phyloP scores from a whole-genome alignment of 2,797 vertebrate species.

The Myotis planiceps region DNA sequence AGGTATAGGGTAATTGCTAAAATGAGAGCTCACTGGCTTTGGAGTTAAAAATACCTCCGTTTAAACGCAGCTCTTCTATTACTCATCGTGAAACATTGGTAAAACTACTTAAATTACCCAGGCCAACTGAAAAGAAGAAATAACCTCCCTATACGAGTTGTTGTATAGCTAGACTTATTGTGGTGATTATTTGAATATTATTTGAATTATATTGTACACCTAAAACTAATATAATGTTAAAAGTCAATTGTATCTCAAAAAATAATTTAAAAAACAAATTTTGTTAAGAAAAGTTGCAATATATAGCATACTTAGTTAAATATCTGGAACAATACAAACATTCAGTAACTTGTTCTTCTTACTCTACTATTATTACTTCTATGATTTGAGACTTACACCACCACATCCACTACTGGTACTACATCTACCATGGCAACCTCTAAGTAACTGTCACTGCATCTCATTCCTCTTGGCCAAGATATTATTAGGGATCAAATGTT shows the following conservation, averaged over 20 bases:
- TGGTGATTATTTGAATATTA: neutral
- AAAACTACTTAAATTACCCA: neutral
- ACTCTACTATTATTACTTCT: neutral
- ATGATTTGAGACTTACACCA: neutral
- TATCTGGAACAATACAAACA: neutral
- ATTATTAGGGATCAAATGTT: neutral
- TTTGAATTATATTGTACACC: neutral
- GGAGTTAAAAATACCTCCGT: neutral
- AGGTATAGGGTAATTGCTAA: neutral
- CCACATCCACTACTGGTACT: neutral
- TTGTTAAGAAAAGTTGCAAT: neutral
- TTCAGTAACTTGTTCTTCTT: neutral
- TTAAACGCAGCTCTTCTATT: neutral
- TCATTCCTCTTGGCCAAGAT: neutral
- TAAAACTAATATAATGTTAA: neutral
- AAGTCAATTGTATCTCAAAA: neutral
- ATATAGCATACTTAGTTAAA: no score
- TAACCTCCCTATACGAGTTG: neutral
- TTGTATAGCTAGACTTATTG: neutral
- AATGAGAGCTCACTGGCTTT: neutral
- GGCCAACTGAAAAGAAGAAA: neutral
- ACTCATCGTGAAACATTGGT: neutral
- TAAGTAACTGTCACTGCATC: neutral
- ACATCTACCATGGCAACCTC: neutral
- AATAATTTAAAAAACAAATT: neutral